phyloP scores from a whole-genome alignment of 1,140 invertebrate species.

The Ephestia elutella region DNA sequence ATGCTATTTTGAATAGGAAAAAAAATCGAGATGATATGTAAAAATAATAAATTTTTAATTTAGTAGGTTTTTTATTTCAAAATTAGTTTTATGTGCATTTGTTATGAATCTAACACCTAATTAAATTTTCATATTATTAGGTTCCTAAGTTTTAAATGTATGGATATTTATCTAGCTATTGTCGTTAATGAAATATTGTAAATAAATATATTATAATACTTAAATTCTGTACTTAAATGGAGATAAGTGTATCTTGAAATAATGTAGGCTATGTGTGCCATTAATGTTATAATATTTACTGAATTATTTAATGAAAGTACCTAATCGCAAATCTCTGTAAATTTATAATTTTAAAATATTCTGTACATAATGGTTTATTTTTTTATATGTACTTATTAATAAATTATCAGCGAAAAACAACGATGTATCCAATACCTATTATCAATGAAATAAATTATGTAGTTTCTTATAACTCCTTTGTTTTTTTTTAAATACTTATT shows the following conservation, averaged over 20 bases:
- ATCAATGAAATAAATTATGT: slow-evolving; percentile 17
- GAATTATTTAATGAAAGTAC: slow-evolving; percentile 22
- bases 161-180: not conserved
- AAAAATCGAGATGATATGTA: no score
- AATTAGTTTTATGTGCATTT: slow-evolving; percentile 17
- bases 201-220: slow-evolving; percentile 7
- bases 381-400: not conserved
- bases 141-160: not conserved
- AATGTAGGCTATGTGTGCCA: slow-evolving; percentile 70
- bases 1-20: no score
- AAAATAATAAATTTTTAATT: no score
- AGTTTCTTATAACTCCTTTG: not conserved
- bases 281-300: slow-evolving; percentile 53
- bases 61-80: not conserved
- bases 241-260: slow-evolving; percentile 23
- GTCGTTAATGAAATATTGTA: not conserved
- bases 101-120: slow-evolving; percentile 23
- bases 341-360: slow-evolving; percentile 14
- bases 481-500: not conserved
- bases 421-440: slow-evolving; percentile 36
- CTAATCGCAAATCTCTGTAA: slow-evolving; percentile 9
- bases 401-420: slow-evolving; percentile 23
- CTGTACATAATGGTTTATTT: slow-evolving; percentile 11
- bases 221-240: not conserved
- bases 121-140: not conserved